phyloP scores from a whole-genome alignment of 2,113 vertebrate species.

The Cervus canadensis region DNA sequence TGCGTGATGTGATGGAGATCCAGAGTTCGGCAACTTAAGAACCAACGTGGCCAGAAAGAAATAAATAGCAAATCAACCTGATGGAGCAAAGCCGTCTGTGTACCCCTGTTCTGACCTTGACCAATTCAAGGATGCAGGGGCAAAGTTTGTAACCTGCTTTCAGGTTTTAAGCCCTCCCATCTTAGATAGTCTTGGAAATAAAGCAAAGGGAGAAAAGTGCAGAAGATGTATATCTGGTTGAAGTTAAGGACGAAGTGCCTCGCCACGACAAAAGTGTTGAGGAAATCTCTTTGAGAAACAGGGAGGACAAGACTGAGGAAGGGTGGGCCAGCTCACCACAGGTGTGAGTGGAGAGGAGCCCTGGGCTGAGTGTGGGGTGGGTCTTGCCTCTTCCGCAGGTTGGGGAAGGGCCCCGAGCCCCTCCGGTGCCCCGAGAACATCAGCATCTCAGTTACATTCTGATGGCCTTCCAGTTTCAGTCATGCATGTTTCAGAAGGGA shows the following conservation, averaged over 20 bases:
- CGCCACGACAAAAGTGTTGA: not conserved
- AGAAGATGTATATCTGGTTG: not conserved
- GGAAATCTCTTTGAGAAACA: not conserved
- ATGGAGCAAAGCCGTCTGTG: not conserved
- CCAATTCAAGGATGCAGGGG: not conserved
- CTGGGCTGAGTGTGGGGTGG: rapidly evolving
- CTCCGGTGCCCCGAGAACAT: rapidly evolving
- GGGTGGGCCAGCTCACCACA: rapidly evolving
- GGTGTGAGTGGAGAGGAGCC: rapidly evolving
- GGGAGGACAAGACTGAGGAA: not conserved
- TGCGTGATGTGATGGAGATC: rapidly evolving
- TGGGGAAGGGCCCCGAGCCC: not conserved
- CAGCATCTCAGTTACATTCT: not conserved
- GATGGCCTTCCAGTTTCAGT: too few species aligned
- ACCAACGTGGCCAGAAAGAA: rapidly evolving
- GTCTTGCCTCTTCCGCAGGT: rapidly evolving
- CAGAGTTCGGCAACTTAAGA: not conserved
- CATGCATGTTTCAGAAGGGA: not conserved
- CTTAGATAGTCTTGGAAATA: not conserved
- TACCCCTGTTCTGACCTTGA: not conserved
- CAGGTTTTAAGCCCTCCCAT: too few species aligned
- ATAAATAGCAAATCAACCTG: not conserved
- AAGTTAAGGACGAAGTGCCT: too few species aligned
- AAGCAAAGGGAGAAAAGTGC: not conserved
- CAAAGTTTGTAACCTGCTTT: not conserved